Conservation (phyloP, 2,888 invertebrate genomes). For the Andricus quercusramuli region DNA sequence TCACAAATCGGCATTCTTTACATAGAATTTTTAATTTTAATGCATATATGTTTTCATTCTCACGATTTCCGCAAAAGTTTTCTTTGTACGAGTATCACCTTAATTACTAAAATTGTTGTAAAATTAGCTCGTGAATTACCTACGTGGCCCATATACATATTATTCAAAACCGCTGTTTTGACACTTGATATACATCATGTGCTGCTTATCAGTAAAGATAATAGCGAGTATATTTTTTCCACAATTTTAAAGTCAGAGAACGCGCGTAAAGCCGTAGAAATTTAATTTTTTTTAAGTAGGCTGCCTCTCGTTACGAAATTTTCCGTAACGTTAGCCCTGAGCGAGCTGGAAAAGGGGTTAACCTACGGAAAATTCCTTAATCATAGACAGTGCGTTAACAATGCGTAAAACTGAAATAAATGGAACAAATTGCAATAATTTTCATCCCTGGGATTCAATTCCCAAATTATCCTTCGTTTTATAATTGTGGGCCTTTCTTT, state of each 20-base stretch:
- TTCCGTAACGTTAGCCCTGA: no score
- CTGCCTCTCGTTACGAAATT: no score
- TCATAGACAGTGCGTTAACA: no score
- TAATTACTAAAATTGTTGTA: not conserved
- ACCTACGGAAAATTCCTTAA: no score
- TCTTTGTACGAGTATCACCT: not conserved
- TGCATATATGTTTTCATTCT: not conserved
- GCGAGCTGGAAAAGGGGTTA: no score
- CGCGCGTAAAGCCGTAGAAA: not conserved
- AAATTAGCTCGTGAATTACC: not conserved
- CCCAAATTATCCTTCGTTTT: not conserved
- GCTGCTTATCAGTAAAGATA: slow-evolving; percentile 36
- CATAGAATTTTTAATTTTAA: no score
- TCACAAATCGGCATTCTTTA: no score
- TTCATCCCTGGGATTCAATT: not conserved
- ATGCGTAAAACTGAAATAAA: not conserved
- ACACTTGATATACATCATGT: slow-evolving; percentile 5
- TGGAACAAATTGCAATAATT: not conserved
- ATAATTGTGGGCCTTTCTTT: not conserved
- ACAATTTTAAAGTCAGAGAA: not conserved
- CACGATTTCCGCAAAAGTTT: not conserved
- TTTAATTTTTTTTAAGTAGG: not conserved
- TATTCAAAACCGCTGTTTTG: not conserved
- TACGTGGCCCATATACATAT: not conserved
- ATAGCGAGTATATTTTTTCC: not conserved